A percentile compares a stretch with the other conserved stretches of the same genome.
phyloP scores from a whole-genome alignment of 2,113 vertebrate species.

The Corynorhinus townsendii region DNA sequence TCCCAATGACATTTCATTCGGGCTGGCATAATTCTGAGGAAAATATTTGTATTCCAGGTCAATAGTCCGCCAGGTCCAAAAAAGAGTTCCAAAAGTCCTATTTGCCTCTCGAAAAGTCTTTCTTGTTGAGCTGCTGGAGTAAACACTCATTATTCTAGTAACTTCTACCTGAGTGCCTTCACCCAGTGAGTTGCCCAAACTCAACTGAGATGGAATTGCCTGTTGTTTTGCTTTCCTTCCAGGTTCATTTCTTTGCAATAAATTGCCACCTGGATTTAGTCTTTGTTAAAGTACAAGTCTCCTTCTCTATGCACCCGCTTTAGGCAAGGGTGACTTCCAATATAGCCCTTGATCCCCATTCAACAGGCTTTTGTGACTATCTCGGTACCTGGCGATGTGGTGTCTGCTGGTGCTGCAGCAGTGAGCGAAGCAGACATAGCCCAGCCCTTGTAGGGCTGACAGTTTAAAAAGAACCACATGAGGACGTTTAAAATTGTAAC shows the following conservation, averaged over 20 bases:
- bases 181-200: neutral
- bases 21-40: constrained; percentile 41
- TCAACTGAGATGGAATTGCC: neutral
- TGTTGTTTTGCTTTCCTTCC: constrained; percentile 7
- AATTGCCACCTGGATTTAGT: neutral
- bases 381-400: neutral
- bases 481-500: neutral
- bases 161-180: constrained; percentile 22
- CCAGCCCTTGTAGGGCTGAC: neutral
- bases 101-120: constrained; percentile 44
- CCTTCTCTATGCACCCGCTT: neutral
- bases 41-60: constrained; percentile 60
- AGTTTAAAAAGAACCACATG: neutral
- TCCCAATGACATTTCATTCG: neutral
- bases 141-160: constrained; percentile 48
- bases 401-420: neutral
- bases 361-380: neutral
- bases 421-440: neutral
- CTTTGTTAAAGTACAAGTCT: neutral
- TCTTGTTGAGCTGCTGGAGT: constrained; percentile 15
- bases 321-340: neutral
- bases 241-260: neutral
- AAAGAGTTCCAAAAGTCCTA: neutral
- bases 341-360: neutral
- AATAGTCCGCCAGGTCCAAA: constrained; percentile 33